Base-by-base conservation (phyloP, 2,888 invertebrate species). In the Adelphocoris suturalis region DNA sequence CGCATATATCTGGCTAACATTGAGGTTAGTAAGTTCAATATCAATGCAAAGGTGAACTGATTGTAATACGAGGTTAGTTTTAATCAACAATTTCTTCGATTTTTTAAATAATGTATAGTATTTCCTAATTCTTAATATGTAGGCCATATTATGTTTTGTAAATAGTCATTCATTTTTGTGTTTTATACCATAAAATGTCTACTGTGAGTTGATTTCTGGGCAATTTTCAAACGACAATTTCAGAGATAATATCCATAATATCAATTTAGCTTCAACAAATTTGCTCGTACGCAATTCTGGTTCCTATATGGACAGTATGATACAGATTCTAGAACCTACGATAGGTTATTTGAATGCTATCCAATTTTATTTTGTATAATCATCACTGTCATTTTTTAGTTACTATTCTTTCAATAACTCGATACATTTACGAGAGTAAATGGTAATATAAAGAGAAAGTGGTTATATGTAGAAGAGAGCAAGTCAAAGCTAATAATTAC, bases 171-270 rank as follows among this genome's bases (percentile, higher is more conserved):
- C 14, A 61, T 86, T 61, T 52, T 19, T 68, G 55, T 46, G 68
- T 86, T 86, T 52, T 55, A 85, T 89, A 89, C 76, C 55, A 89
- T 89, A 89, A 89, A 89, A 89, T 89, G 89, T 89, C 89, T 89
- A 89, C 89, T 89, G 89, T 89, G 89, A 68, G 68, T 19, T 68
- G 27, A 23, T 68, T 68, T 23, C 11, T 23, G 68, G 13, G 27
- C 12, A 68, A 68, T 19, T 68, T 68, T 68, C 12, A 68, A 68
- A 68, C 23, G 68, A 68, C 68, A 68, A 23, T 68, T 23, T 68
- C 13, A 19, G 19, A 61, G 16, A 61, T n/a, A 61, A 61, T 61
- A 9, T 13, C 52, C 52, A 14, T 52, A n/a, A n/a, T n/a, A 14
- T 14, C 12, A 2, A 52, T 16, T 52, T 52, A 16, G 16, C 52